Conservation (phyloP, 1,140 invertebrate species). For the Lithobius niger region DNA sequence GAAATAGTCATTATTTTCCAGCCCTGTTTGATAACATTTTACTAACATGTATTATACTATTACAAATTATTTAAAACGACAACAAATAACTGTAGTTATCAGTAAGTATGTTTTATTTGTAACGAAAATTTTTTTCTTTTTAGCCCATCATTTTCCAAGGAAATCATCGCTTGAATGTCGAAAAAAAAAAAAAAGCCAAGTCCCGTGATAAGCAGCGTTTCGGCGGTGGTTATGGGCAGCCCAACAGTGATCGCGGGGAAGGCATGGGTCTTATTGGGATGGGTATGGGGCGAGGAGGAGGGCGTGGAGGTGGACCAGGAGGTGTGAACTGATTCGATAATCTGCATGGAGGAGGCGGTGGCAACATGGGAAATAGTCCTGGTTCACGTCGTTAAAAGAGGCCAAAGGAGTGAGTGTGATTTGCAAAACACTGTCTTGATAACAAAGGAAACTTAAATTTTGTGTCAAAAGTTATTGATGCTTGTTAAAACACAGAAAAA, state of each 20-base stretch:
- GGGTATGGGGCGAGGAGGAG: conserved; percentile 16
- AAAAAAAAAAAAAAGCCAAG: conserved; percentile 71
- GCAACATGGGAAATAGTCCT: conserved; percentile 26
- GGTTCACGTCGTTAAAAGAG: conserved; percentile 30
- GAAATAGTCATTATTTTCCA: no score
- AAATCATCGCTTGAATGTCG: conserved; percentile 69
- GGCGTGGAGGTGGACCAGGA: conserved; percentile 18
- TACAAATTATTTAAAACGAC: no score
- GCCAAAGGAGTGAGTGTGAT: no score
- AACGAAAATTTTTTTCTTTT: conserved; percentile 20
- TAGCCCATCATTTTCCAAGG: conserved; percentile 65
- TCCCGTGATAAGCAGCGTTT: conserved; percentile 38
- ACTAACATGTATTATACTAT: neutral
- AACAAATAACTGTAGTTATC: no score
- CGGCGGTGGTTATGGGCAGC: conserved; percentile 27
- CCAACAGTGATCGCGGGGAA: conserved; percentile 16
- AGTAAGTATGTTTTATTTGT: no score
- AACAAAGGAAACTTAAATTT: no score
- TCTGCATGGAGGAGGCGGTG: neutral
- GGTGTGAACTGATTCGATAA: conserved; percentile 15
- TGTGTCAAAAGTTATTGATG: no score
- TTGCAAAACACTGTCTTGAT: no score
- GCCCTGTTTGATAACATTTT: no score
- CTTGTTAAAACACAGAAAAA: no score
- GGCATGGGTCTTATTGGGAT: conserved; percentile 20